A percentile compares a stretch with the other conserved stretches of the same genome.
These are phyloP conservation scores for Leptopilina boulardi DNA, from an alignment of 1,140 invertebrate species.

Conservation along the genomic window DNA sequence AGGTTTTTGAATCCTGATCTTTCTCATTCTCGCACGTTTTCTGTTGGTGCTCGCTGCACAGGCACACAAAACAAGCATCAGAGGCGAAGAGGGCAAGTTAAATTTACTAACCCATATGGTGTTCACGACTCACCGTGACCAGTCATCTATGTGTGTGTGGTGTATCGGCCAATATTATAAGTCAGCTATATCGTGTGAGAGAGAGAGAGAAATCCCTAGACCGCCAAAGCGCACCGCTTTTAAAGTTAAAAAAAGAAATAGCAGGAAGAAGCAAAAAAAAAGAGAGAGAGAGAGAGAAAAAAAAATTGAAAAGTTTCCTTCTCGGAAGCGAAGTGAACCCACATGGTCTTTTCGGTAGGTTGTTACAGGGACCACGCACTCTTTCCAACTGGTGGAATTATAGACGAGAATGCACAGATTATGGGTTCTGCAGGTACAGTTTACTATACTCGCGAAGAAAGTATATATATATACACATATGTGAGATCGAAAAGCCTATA, in stretches of 20 bases:
- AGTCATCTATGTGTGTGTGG: background rate
- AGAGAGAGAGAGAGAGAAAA: conserved; percentile 35
- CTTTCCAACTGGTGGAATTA: conserved; percentile 45
- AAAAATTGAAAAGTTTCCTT: conserved; percentile 50
- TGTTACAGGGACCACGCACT: conserved; percentile 27
- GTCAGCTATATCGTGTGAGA: conserved; percentile 19
- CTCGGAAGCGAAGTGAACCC: conserved; percentile 51
- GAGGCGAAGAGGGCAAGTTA: conserved; percentile 51
- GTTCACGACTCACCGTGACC: conserved; percentile 39
- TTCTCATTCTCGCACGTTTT: conserved; percentile 40
- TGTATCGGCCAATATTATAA: conserved; percentile 32
- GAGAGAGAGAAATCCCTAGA: background rate
- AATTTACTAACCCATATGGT: conserved; percentile 68
- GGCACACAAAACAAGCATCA: background rate
- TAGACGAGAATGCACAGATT: conserved; percentile 48
- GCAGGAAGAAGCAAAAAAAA: conserved; percentile 47
- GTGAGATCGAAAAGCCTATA: background rate
- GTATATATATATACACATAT: no score
- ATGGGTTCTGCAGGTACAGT: conserved; percentile 41
- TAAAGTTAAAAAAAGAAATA: conserved; percentile 31
- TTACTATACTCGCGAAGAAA: conserved; percentile 21
- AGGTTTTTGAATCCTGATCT: conserved; percentile 14
- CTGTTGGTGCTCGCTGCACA: conserved; percentile 44
- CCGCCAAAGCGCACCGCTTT: conserved; percentile 27
- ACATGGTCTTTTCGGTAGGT: conserved; percentile 52